phyloP scores from a whole-genome alignment of 1,140 invertebrate genomes.

The Steinernema feltiae region DNA sequence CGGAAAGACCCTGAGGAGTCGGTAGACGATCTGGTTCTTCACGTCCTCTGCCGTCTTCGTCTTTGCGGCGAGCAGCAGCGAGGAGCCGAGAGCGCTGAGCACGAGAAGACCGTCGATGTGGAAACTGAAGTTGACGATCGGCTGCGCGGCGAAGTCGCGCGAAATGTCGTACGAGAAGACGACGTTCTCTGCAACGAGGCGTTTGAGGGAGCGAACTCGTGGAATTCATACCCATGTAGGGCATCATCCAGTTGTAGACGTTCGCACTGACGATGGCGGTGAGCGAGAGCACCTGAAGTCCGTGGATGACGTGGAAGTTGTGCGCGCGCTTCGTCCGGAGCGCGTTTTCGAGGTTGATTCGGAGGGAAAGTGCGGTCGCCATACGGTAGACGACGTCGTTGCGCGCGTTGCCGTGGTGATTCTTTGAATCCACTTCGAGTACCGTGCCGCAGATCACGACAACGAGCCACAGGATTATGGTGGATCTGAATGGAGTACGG shows the following conservation, averaged over 20 bases:
- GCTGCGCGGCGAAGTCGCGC: slow-evolving; percentile 19
- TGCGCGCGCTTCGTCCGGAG: slow-evolving; percentile 11
- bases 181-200: slow-evolving; percentile 26
- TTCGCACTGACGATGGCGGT: slow-evolving; percentile 23
- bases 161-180: slow-evolving; percentile 34
- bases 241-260: slow-evolving; percentile 38
- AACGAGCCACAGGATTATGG: neutral
- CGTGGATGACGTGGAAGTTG: slow-evolving; percentile 26
- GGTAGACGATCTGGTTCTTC: slow-evolving; percentile 6
- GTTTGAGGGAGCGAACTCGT: neutral
- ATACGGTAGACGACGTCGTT: neutral
- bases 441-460: neutral
- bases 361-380: neutral
- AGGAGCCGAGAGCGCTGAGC: slow-evolving; percentile 25
- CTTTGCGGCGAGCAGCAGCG: slow-evolving; percentile 23
- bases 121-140: slow-evolving; percentile 34
- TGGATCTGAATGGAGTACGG: neutral
- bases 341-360: neutral
- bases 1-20: slow-evolving; percentile 36
- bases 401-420: neutral
- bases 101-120: slow-evolving; percentile 28
- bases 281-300: slow-evolving; percentile 26
- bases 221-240: slow-evolving; percentile 28
- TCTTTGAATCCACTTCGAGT: neutral
- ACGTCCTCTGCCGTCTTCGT: slow-evolving; percentile 13